Evolutionary conservation across 2,113 vertebrate species (phyloP).

Genomic region (Vireo altiloquus): DNA sequence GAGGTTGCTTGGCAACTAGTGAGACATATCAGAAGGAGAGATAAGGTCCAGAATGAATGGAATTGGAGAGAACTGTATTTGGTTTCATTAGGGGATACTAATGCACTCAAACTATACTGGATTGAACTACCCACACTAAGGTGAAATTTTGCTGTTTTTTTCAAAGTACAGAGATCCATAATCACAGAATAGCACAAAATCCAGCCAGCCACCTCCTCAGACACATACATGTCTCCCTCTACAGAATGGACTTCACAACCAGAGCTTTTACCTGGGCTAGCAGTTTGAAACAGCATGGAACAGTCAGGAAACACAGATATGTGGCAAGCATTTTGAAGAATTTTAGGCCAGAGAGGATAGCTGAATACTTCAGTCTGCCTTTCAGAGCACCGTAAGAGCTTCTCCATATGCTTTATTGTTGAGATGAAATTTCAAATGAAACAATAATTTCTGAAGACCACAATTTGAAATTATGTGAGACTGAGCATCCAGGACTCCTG

Average conservation of each 20-base stretch:
- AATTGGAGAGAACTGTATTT: conserved; percentile 23
- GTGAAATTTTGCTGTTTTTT: neutral
- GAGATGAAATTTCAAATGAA: neutral
- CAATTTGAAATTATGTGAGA: neutral
- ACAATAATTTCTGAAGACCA: neutral
- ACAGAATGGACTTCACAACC: neutral
- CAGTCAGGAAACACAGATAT: neutral
- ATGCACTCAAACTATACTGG: neutral
- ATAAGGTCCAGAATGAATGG: conserved; percentile 53
- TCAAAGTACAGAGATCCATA: neutral
- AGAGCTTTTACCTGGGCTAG: neutral
- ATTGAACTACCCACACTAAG: neutral
- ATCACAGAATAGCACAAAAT: neutral
- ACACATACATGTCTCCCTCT: neutral
- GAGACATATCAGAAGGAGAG: conserved; percentile 1
- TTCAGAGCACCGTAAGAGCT: neutral
- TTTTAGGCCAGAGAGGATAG: neutral
- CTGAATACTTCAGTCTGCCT: neutral
- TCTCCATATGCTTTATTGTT: neutral
- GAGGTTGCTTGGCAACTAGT: conserved; percentile 52
- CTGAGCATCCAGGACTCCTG: neutral
- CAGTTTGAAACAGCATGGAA: neutral
- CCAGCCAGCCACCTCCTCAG: neutral
- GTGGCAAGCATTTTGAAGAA: neutral
- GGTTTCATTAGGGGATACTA: conserved; percentile 14